Conservation (phyloP, 2,113 vertebrate species). For the Cyrtonyx montezumae region DNA sequence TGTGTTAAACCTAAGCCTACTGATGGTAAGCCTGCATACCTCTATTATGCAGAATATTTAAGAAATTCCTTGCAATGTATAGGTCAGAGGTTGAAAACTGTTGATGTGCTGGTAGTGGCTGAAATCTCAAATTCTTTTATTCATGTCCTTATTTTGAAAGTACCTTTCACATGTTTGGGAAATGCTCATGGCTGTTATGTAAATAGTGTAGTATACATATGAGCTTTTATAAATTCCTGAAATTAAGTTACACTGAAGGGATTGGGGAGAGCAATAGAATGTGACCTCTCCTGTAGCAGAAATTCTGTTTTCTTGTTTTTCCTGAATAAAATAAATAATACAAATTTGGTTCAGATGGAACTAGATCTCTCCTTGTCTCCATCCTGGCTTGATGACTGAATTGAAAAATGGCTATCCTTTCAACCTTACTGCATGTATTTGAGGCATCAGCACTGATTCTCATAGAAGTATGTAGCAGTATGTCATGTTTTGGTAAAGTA, state of each 20-base stretch:
- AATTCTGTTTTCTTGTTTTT: not conserved
- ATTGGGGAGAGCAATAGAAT: not conserved
- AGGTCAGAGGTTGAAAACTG: not conserved
- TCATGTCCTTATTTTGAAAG: not conserved
- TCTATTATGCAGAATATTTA: not conserved
- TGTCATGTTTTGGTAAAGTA: not conserved
- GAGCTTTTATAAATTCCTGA: not conserved
- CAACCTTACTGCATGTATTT: not conserved
- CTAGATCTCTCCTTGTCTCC: not conserved
- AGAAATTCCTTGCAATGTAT: not conserved
- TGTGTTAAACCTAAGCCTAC: not conserved
- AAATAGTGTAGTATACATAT: not conserved
- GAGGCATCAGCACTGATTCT: not conserved
- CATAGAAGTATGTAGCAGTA: not conserved
- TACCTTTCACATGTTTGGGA: not conserved
- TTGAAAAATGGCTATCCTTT: not conserved
- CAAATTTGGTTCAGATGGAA: not conserved
- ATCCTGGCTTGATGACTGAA: not conserved
- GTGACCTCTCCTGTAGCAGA: not conserved
- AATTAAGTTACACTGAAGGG: not conserved
- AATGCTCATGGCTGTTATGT: not conserved
- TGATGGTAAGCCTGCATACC: not conserved
- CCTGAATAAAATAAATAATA: not conserved
- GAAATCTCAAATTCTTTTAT: not conserved
- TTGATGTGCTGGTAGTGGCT: not conserved